Conservation (phyloP, 2,113 vertebrate genomes). For the Bubo scandiacus region DNA sequence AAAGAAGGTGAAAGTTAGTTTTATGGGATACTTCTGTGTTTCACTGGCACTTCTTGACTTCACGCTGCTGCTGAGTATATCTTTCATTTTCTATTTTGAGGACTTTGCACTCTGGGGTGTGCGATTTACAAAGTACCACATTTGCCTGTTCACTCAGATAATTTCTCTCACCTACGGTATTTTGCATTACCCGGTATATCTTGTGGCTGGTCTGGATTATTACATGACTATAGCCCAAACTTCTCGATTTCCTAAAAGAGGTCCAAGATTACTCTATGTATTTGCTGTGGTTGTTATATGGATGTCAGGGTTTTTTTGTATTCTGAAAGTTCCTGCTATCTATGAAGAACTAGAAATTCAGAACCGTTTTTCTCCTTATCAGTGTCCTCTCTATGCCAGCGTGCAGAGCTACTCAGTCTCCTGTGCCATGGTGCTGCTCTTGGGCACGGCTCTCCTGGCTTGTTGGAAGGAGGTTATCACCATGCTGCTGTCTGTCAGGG, state of each 20-base stretch:
- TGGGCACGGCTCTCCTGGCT: slow-evolving; percentile 37
- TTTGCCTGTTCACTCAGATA: slow-evolving; percentile 83
- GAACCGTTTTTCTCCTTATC: neutral
- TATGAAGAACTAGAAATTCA: slow-evolving; percentile 35
- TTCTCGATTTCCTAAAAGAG: neutral
- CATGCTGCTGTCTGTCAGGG: slow-evolving; percentile 60
- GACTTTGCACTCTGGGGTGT: slow-evolving; percentile 70
- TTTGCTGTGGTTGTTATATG: slow-evolving; percentile 67
- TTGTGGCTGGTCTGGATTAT: slow-evolving; percentile 76
- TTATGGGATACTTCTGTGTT: slow-evolving; percentile 80
- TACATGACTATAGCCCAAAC: slow-evolving; percentile 57
- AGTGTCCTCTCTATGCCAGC: slow-evolving; percentile 72
- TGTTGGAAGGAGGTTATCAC: slow-evolving; percentile 52
- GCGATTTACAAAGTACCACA: slow-evolving; percentile 78
- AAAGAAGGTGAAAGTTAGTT: slow-evolving; percentile 54
- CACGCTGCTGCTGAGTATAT: slow-evolving; percentile 58
- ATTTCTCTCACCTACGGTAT: slow-evolving; percentile 66
- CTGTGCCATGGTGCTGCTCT: slow-evolving; percentile 52
- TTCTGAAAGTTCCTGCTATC: slow-evolving; percentile 62
- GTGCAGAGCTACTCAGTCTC: slow-evolving; percentile 72
- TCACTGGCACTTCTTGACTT: slow-evolving; percentile 80
- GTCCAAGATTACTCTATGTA: slow-evolving; percentile 48
- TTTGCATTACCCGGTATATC: slow-evolving; percentile 76
- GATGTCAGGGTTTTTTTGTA: slow-evolving; percentile 59
- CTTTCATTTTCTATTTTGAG: slow-evolving; percentile 66